Base-by-base conservation (phyloP, 1,140 invertebrate species). In the Drosophila pachea region DNA sequence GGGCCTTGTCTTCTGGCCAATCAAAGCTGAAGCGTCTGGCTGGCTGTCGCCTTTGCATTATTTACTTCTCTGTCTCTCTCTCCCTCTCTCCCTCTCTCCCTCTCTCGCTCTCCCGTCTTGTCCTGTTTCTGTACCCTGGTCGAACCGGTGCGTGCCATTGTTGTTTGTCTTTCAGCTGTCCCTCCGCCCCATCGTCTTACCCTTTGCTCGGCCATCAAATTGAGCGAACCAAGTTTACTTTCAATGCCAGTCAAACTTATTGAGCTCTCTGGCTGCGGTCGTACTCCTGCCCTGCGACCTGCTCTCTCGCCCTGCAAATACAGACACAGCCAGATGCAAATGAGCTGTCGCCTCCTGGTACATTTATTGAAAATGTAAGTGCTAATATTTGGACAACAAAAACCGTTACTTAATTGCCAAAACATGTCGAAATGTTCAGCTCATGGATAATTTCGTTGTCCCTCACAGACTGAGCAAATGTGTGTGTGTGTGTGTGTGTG, bases 311-410 rank as follows among this genome's bases (percentile, higher is more conserved):
- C 7, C 33, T 35, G 35, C 65, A 54, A 68, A 68, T 60, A 60
- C n/a, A 36, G 22, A 22, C 47, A 58, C 42, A 16, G 22, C 11
- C 62, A 59, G 53, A 86, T 84, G 81, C 73, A 86, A 86, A 86
- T 84, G 66, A 84, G 55, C 68, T 50, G 68, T 63, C 64, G 68
- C 60, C 64, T 75, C 52, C 70, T 33, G 63, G 72, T 55, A 76
- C 76, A 83, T 84, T 83, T 83, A 83, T 83, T 83, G 78, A 83
- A 83, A 84, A 73, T 76, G 79, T 68, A 84, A 79, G 78, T 83
- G 78, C 79, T 38, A 83, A 83, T 84, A 83, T 83, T 83, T 83
- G 76, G 60, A 78, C 66, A 84, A 73, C 64, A 76, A 73, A 70
- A 84, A 78, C 78, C 78, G 71, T 75, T 78, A 78, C 75, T 78